Conservation (phyloP, 2,888 invertebrate genomes). For the Endotricha flammealis region DNA sequence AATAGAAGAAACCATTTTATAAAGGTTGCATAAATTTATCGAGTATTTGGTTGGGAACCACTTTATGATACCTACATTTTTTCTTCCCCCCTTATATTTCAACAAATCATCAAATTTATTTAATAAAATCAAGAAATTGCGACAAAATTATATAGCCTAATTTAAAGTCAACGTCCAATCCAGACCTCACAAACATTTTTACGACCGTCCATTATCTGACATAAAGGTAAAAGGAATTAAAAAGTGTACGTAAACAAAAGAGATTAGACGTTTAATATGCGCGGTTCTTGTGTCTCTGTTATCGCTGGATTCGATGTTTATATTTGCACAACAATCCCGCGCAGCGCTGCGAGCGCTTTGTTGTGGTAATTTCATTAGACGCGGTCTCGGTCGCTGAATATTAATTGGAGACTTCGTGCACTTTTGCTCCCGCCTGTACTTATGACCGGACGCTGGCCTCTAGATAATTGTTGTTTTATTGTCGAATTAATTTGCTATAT, state of each 20-base stretch:
- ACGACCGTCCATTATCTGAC: neutral
- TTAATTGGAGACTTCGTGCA: constrained; percentile 43
- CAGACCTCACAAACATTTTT: constrained; percentile 1
- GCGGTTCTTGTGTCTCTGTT: constrained; percentile 30
- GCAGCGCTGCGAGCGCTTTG: constrained; percentile 54
- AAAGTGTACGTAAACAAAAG: constrained; percentile 22
- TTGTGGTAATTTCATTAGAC: constrained; percentile 73
- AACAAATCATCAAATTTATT: too few relatives aligned
- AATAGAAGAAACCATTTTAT: too few relatives aligned
- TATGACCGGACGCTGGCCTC: constrained; percentile 2
- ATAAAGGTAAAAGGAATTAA: constrained; percentile 12
- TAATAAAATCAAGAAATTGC: too few relatives aligned
- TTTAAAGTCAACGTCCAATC: too few relatives aligned
- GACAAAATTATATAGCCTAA: too few relatives aligned
- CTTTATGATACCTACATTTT: too few relatives aligned
- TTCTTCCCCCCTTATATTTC: too few relatives aligned
- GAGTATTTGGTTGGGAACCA: too few relatives aligned
- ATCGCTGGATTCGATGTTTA: constrained; percentile 65
- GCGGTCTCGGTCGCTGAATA: constrained; percentile 58
- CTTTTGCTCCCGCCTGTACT: constrained; percentile 5
- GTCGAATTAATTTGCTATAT: neutral
- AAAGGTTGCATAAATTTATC: too few relatives aligned
- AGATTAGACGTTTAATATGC: constrained; percentile 32
- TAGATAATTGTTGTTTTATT: neutral
- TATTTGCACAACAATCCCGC: constrained; percentile 65